Conservation (phyloP, 2,797 vertebrate species). For the Oryzias dopingdopingensis region DNA sequence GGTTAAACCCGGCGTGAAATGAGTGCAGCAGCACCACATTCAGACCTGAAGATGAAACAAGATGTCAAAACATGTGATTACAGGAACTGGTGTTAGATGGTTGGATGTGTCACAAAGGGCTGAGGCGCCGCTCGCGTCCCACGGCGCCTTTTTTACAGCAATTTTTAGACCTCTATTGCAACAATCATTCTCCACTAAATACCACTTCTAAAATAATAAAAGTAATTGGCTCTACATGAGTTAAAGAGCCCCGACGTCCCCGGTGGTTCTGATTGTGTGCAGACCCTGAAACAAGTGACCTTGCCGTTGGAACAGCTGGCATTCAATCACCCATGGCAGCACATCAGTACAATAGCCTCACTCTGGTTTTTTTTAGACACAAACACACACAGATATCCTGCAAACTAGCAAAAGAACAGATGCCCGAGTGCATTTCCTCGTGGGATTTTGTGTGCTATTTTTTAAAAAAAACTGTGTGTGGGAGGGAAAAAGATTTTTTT, state of each 20-base stretch:
- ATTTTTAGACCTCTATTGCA: slow-evolving; percentile 3
- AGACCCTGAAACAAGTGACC: slow-evolving; percentile 24
- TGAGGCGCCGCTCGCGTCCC: slow-evolving; percentile 6
- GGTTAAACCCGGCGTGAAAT: slow-evolving; percentile 29
- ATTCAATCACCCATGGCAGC: slow-evolving; percentile 18
- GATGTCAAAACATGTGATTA: slow-evolving; percentile 20
- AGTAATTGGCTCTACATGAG: slow-evolving; percentile 10
- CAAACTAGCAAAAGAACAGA: slow-evolving; percentile 44
- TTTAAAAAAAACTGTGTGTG: slow-evolving; percentile 21
- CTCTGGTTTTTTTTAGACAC: slow-evolving; percentile 15
- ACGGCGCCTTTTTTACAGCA: slow-evolving; percentile 17
- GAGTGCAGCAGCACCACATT: neutral
- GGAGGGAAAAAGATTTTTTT: slow-evolving; percentile 8
- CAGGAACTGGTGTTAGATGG: slow-evolving; percentile 15
- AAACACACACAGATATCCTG: slow-evolving; percentile 11
- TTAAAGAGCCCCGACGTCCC: slow-evolving; percentile 14
- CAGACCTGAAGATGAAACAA: slow-evolving; percentile 27
- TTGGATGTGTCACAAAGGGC: slow-evolving; percentile 16
- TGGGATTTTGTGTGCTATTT: slow-evolving; percentile 56
- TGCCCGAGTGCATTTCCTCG: slow-evolving; percentile 32
- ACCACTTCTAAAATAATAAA: slow-evolving; percentile 18
- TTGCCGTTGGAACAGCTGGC: slow-evolving; percentile 6
- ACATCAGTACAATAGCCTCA: slow-evolving; percentile 12
- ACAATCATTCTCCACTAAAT: slow-evolving; percentile 1
- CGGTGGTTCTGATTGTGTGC: slow-evolving; percentile 12